Conservation (phyloP, 2,797 vertebrate genomes). For the Mormyrops boulengeri region DNA sequence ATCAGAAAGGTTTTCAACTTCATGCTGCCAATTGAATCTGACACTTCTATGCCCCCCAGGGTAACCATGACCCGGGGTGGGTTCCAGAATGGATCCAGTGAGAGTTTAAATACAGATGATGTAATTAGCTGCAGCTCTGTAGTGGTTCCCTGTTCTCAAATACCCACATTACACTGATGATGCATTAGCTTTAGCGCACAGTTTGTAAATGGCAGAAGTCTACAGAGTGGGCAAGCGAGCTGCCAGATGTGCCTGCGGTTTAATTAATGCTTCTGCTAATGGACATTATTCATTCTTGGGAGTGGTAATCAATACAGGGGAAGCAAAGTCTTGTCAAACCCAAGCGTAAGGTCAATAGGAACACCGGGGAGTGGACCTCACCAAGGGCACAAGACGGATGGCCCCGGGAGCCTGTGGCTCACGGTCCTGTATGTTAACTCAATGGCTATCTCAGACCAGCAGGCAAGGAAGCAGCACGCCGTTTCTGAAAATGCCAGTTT, state of each 20-base stretch:
- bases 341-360: not conserved
- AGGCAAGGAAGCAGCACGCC: not conserved
- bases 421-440: not conserved
- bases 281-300: not conserved
- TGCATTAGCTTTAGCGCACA: not conserved
- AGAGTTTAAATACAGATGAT: not conserved
- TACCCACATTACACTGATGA: not conserved
- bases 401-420: not conserved
- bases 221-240: not conserved
- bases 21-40: not conserved
- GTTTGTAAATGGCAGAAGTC: not conserved
- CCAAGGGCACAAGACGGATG: not conserved
- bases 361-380: not conserved
- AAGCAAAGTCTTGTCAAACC: not conserved
- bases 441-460: not conserved
- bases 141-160: not conserved
- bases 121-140: not conserved
- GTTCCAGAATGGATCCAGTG: not conserved
- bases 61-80: not conserved
- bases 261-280: not conserved
- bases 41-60: not conserved
- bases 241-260: not conserved
- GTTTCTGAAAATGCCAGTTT: not conserved
- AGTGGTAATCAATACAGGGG: not conserved
- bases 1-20: not conserved